Percentiles rank a stretch among this genome's conserved stretches.
phyloP scores from a whole-genome alignment of 1,140 invertebrate genomes.

The Melitaea cinxia region DNA sequence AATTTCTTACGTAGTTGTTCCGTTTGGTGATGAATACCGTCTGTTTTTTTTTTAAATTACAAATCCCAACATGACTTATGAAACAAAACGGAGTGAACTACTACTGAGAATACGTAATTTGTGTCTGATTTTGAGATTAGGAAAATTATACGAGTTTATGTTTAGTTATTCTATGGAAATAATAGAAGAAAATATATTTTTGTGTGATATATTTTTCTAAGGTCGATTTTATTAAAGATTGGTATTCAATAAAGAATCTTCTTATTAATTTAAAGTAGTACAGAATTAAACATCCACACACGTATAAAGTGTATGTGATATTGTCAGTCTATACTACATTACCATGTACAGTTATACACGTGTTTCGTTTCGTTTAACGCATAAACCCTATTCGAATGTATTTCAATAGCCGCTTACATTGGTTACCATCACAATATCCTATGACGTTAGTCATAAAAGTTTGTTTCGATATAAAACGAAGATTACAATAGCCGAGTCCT shows the following conservation, averaged over 20 bases:
- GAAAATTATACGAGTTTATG: too few species aligned
- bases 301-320: too few species aligned
- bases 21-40: conserved; percentile 32
- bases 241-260: too few species aligned
- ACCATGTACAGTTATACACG: conserved; percentile 12
- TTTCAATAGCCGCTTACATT: conserved; percentile 20
- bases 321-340: not conserved
- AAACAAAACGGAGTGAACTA: too few species aligned
- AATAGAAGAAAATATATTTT: too few species aligned
- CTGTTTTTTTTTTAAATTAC: conserved; percentile 23
- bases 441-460: conserved; percentile 19
- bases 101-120: not conserved
- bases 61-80: conserved; percentile 9
- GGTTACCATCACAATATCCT: conserved; percentile 17
- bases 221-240: too few species aligned
- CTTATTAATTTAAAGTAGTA: too few species aligned
- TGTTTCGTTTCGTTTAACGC: conserved; percentile 31
- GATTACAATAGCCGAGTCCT: not conserved
- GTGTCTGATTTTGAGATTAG: not conserved
- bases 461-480: conserved; percentile 4
- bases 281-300: too few species aligned
- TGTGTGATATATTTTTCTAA: too few species aligned
- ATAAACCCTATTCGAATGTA: conserved; percentile 24
- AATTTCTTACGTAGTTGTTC: conserved; percentile 28
- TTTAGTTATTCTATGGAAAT: too few species aligned